Evolutionary conservation across 2,113 vertebrate species (phyloP), one percentile per base, ranked within the genome.

Genomic region (Esox niger): DNA sequence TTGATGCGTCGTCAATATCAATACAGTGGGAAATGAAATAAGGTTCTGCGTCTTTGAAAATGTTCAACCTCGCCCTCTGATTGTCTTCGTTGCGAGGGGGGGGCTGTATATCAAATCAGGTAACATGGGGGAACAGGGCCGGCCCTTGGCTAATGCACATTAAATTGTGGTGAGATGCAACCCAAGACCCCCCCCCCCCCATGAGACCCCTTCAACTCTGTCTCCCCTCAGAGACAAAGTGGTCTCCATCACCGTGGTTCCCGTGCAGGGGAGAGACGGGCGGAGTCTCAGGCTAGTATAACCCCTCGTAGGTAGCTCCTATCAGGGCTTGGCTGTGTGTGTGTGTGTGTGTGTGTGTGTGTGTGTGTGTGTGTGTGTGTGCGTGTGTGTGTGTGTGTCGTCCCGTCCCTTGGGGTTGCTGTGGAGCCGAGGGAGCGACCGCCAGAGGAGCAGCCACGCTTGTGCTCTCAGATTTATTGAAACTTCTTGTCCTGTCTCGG

Each of bases 401-500:
- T 69, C 33, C 62, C 58, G 75, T 74, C 25, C 15, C 15, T 9
- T 79, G 82, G 79, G 86, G 84, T 61, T 82, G 81, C 78, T 78
- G 70, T 81, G 75, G 84, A 74, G 79, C 71, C 30, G 25, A 2
- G 73, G 71, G 66, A 46, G 54, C 80, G 54, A n/a, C 38, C 13
- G 84, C 81, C 83, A 73, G 87, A 81, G 76, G 78, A 81, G 82
- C 82, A 69, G 74, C 83, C 84, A 84, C 80, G 64, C 62, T 13
- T 49, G 54, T 61, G 49, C 64, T 29, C 29, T n/a, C 81, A 89
- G 89, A 92, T 90, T 91, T 91, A 91, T 91, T 90, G 90, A 90
- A 90, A 90, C 88, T 87, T 83, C 78, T 72, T 85, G 93, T 93
- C 94, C 94, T 91, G 92, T 95, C 94, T 94, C 92, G 86, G 93